phyloP scores from a whole-genome alignment of 2,113 vertebrate species.

The Colius striatus region DNA sequence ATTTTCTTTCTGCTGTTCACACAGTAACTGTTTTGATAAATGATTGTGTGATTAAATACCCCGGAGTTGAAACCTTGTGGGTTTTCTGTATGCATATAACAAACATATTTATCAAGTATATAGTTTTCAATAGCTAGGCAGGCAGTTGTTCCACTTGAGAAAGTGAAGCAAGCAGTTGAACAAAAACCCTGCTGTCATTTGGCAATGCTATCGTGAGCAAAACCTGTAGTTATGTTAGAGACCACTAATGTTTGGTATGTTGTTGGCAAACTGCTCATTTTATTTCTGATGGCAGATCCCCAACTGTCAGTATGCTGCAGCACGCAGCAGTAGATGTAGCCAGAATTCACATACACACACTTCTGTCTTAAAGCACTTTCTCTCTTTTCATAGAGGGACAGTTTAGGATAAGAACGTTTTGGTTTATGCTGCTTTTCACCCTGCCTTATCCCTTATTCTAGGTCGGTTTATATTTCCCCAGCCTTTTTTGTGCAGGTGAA shows the following conservation, averaged over 20 bases:
- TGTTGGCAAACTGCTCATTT: conserved; percentile 37
- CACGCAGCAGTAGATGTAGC: background rate
- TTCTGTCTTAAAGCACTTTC: background rate
- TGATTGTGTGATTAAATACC: background rate
- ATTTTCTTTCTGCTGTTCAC: conserved; percentile 11
- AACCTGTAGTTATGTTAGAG: conserved; percentile 23
- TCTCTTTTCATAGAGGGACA: background rate
- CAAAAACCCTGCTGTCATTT: conserved; percentile 39
- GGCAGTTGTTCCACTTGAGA: background rate
- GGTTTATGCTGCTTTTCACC: background rate
- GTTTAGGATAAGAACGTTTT: background rate
- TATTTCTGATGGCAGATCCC: conserved; percentile 46
- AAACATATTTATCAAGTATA: background rate
- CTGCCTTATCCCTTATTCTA: background rate
- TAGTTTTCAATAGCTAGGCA: background rate
- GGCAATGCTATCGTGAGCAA: background rate
- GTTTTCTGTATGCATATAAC: background rate
- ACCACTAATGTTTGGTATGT: conserved; percentile 46
- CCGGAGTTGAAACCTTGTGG: background rate
- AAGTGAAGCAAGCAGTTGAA: background rate
- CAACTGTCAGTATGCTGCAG: background rate
- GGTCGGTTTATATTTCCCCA: background rate
- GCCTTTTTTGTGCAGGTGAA: background rate
- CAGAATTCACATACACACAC: background rate
- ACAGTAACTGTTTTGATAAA: background rate